Percentiles rank a stretch among this genome's conserved stretches.
Conservation (phyloP, 2,113 vertebrate species). For the Microtus ochrogaster region DNA sequence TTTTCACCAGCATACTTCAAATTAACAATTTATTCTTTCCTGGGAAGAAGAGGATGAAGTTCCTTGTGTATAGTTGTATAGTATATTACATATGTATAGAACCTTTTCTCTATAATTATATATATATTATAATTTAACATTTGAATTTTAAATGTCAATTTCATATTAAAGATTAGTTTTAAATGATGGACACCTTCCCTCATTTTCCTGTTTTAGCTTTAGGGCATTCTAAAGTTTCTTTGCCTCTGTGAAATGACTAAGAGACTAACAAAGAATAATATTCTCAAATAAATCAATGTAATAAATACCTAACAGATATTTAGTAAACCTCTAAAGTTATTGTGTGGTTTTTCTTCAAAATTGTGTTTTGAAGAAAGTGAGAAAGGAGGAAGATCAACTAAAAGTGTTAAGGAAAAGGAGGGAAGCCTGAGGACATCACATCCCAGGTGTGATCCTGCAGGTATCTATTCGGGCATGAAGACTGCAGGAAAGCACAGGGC, state of each 20-base stretch:
- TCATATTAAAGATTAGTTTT: conserved; percentile 40
- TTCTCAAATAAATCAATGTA: conserved; percentile 44
- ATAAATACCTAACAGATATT: conserved; percentile 40
- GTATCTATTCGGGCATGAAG: background rate
- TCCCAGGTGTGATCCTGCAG: conserved; percentile 18
- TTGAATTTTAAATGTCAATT: conserved; percentile 38
- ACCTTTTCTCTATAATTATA: conserved; percentile 10
- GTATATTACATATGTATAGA: background rate
- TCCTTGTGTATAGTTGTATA: background rate
- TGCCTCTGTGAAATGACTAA: conserved; percentile 34
- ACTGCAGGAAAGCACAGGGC: background rate
- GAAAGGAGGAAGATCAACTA: conserved; percentile 35
- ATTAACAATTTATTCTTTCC: conserved; percentile 43
- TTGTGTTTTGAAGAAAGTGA: background rate
- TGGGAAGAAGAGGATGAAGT: background rate
- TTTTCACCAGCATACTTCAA: conserved; percentile 32
- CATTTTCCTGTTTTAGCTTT: conserved; percentile 44
- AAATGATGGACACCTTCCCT: background rate
- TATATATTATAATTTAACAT: background rate
- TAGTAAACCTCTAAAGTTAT: conserved; percentile 1
- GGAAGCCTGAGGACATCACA: background rate
- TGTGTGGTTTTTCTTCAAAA: conserved; percentile 29
- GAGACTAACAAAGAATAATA: conserved; percentile 44
- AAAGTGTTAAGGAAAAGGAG: background rate
- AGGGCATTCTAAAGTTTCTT: background rate